phyloP scores from a whole-genome alignment of 2,888 invertebrate genomes.

The Caenorhabditis virilis region DNA sequence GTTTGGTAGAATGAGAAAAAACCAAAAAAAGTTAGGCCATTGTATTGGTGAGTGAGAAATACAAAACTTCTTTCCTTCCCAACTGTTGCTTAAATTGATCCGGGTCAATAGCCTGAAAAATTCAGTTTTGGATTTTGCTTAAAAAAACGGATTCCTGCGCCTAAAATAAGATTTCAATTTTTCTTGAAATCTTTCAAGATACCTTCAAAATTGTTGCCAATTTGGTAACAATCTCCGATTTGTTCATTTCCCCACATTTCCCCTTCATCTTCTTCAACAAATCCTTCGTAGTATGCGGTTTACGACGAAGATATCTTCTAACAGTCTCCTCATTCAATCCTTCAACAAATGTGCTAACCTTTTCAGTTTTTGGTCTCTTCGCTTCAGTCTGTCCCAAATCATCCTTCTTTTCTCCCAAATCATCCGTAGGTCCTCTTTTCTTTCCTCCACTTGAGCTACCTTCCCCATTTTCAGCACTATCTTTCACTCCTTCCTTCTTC shows the following conservation, averaged over 20 bases:
- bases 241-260: constrained; percentile 53
- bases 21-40: constrained; percentile 9
- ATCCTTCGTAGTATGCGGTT: constrained; percentile 91
- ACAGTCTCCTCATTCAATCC: constrained; percentile 71
- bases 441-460: constrained; percentile 11
- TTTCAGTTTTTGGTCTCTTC: constrained; percentile 42
- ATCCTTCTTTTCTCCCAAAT: constrained; percentile 9
- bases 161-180: too few relatives aligned
- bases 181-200: too few relatives aligned
- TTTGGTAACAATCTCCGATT: constrained; percentile 58
- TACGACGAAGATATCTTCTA: constrained; percentile 87
- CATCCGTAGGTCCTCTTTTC: constrained; percentile 27
- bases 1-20: not conserved
- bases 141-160: not conserved
- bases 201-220: constrained; percentile 61
- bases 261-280: constrained; percentile 51
- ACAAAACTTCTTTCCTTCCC: constrained; percentile 64
- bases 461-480: constrained; percentile 1
- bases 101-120: constrained; percentile 57
- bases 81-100: constrained; percentile 61
- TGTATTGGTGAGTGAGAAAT: constrained; percentile 57
- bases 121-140: not conserved
- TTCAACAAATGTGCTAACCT: constrained; percentile 32
- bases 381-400: constrained; percentile 33
- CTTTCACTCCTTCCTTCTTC: constrained; percentile 35